A percentile compares a stretch with the other conserved stretches of the same genome.
phyloP scores from a whole-genome alignment of 2,888 invertebrate species.

The Romanomermis culicivorax region DNA sequence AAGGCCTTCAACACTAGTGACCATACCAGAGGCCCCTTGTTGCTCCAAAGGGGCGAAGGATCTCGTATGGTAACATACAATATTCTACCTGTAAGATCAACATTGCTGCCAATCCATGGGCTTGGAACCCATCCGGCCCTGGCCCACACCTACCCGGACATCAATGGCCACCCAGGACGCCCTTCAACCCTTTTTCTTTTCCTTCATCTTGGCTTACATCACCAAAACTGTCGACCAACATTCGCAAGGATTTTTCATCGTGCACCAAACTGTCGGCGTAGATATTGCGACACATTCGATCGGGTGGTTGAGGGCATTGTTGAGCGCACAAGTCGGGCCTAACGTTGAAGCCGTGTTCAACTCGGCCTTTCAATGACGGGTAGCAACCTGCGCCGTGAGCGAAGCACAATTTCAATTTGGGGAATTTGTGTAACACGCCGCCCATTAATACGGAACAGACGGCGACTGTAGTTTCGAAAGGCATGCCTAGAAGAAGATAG shows the following conservation, averaged over 20 bases:
- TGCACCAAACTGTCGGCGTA: constrained; percentile 38
- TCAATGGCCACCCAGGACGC: no score
- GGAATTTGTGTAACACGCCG: constrained; percentile 36
- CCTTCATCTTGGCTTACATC: no score
- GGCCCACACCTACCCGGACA: no score
- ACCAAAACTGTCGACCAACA: constrained; percentile 35
- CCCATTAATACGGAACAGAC: constrained; percentile 37
- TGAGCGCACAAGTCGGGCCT: constrained; percentile 38
- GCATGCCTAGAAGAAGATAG: constrained; percentile 36
- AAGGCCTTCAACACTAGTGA: no score
- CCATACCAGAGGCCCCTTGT: no score
- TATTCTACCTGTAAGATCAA: no score
- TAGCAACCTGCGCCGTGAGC: constrained; percentile 38
- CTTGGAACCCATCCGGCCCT: no score
- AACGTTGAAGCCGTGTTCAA: constrained; percentile 33
- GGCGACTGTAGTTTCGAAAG: constrained; percentile 37
- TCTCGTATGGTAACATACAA: no score
- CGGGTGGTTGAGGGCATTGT: constrained; percentile 28
- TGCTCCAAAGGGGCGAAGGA: no score
- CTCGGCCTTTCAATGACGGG: constrained; percentile 37
- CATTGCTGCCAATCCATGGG: no score
- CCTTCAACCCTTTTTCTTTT: no score
- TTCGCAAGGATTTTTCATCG: constrained; percentile 31
- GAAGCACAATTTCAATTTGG: constrained; percentile 35
- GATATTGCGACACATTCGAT: no score